Conservation (phyloP, 1,140 invertebrate genomes). For the Glossosoma conforme region DNA sequence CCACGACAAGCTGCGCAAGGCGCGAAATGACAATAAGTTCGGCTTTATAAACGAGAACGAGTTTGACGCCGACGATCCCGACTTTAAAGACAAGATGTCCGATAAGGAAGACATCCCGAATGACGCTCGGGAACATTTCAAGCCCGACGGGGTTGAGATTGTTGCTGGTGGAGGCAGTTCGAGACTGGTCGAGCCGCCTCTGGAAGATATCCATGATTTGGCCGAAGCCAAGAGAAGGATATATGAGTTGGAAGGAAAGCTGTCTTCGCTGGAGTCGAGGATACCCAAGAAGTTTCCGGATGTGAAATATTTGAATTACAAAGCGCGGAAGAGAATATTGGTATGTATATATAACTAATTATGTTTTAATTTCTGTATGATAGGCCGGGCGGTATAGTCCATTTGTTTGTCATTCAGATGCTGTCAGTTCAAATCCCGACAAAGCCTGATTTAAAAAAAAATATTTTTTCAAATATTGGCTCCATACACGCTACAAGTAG, state of each 20-base stretch:
- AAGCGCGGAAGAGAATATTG: constrained; percentile 84
- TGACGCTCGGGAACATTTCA: constrained; percentile 25
- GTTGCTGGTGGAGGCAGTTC: constrained; percentile 1
- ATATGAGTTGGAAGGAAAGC: constrained; percentile 63
- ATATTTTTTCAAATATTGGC: neutral
- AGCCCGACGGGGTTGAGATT: constrained; percentile 14
- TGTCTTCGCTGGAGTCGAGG: constrained; percentile 63
- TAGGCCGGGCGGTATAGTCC: no score
- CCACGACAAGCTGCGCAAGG: no score
- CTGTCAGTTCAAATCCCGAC: no score
- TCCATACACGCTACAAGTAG: no score
- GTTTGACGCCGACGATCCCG: constrained; percentile 19
- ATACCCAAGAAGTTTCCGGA: constrained; percentile 83
- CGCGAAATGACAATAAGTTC: no score
- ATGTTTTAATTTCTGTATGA: no score
- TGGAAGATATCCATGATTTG: constrained; percentile 53
- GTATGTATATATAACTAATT: constrained; percentile 54
- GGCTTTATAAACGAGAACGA: constrained; percentile 27
- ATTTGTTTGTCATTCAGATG: no score
- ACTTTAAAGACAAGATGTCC: constrained; percentile 22
- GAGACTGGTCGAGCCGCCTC: constrained; percentile 39
- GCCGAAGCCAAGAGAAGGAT: constrained; percentile 59
- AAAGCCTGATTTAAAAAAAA: no score
- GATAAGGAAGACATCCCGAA: constrained; percentile 27
- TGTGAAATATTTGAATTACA: constrained; percentile 86